Evolutionary conservation across 2,888 invertebrate genomes (phyloP), one percentile per base, ranked within the genome.

Genomic region (Thelaira solivaga): DNA sequence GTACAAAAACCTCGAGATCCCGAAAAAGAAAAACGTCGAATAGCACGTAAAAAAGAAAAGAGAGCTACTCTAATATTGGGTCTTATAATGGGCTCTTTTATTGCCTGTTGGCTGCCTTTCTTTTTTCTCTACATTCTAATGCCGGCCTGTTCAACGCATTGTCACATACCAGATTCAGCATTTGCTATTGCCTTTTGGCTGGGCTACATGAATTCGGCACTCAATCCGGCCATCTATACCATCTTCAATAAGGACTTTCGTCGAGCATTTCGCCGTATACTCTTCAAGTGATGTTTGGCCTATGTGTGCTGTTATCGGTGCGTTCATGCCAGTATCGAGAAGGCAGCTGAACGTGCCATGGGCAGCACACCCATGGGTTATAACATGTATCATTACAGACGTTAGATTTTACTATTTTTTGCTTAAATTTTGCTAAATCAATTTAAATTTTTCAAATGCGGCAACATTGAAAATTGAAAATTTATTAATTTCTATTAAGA

Each of bases 171-270:
- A 0, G 92, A 92, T 11, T 93, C 94, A 84, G 96, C 95, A 47
- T 98, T 97, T 86, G 95, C 96, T 71, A 94, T 97, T 82, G 97
- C 97, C 36, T 98, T 98, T 90, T 98, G 98, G 98, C 90, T 98
- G 81, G 98, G 98, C 43, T 98, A 98, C 88, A 97, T 97, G 94
- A 98, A 98, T 90, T 97, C 97, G 73, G 97, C 97, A 57, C 91
- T 98, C 64, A 98, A 98, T 90, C 97, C 97, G 77, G 96, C 95
- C 85, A 97, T 97, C 85, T 98, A 98, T 90, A 98, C 97, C 75
- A 97, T 98, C 86, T 98, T 98, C 90, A 98, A 98, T 90, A 96
- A 97, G 91, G 98, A 98, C 91, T 98, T 98, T 90, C 93, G 97
- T 83, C 92, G 96, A 86, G 98, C 98, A 80, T 98, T 98, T 89